Evolutionary conservation across 2,888 invertebrate species (phyloP), one percentile per base, ranked within the genome.

Genomic region (Rosalia funebris): DNA sequence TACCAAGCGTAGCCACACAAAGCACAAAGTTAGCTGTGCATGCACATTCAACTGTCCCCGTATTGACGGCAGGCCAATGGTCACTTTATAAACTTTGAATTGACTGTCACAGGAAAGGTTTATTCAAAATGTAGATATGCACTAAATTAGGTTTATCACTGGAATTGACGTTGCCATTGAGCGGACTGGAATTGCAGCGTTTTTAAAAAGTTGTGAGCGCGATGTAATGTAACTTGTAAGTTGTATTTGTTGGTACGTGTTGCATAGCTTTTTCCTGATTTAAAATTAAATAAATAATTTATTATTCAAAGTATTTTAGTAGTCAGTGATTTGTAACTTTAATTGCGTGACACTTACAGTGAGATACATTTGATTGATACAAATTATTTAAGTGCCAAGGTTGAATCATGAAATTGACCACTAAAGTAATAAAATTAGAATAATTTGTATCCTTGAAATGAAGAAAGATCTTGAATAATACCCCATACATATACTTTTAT

Each of bases 51-150:
- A 77, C 76, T 77, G 76, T 77, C 76, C 72, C 66, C 65, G 66
- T 73, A 75, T 77, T 74, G 75, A 73, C 75, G 70, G 66, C 72
- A 66, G 72, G 72, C 74, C 75, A 76, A 77, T 75, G 77, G 78
- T 77, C 78, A 78, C 77, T 78, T 78, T 76, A 77, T 77, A 77
- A 77, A 78, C 75, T 78, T 77, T 75, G 74, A 77, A 78, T 79
- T 78, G 77, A 77, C 75, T 78, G 77, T 78, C 76, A 74, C 73
- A 37, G 57, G 65, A 56, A 71, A 67, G 70, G 69, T 73, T 71
- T 72, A 73, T 73, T 73, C 72, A 71, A 68, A 69, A 69, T 60
- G 65, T 61, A 71, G 70, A 73, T 70, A 65, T 64, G 71, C 59
- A 59, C 60, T 61, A 71, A 71, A 73, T 72, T 73, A 68, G 74